Conservation (phyloP, 2,113 vertebrate species). For the Verasper variegatus region DNA sequence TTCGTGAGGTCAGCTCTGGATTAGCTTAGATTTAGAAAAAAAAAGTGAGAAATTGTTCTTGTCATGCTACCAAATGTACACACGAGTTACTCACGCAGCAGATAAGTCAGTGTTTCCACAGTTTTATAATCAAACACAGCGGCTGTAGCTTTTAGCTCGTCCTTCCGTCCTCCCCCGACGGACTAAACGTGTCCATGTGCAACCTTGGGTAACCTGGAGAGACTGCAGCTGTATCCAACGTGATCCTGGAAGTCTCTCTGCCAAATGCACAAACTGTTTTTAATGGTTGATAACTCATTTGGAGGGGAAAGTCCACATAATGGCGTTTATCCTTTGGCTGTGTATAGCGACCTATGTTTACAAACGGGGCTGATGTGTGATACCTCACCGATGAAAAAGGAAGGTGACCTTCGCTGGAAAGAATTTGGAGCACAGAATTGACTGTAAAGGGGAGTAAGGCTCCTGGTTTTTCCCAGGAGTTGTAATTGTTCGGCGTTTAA, state of each 20-base stretch:
- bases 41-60: constrained; percentile 36
- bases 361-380: constrained; percentile 44
- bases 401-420: constrained; percentile 68
- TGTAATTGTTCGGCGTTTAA: constrained; percentile 9
- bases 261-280: neutral
- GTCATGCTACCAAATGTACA: constrained; percentile 19
- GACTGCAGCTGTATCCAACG: constrained; percentile 3
- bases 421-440: constrained; percentile 57
- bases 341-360: constrained; percentile 40
- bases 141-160: neutral
- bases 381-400: constrained; percentile 34
- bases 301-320: constrained; percentile 8
- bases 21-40: constrained; percentile 24
- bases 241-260: neutral
- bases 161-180: constrained; percentile 18
- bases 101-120: constrained; percentile 39
- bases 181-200: constrained; percentile 41
- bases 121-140: constrained; percentile 27
- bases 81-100: neutral
- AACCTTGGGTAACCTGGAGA: constrained; percentile 3
- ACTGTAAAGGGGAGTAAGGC: constrained; percentile 18
- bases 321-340: constrained; percentile 8
- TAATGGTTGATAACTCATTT: constrained; percentile 8
- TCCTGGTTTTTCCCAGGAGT: constrained; percentile 52
- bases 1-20: constrained; percentile 9